These are phyloP conservation scores for Fratercula arctica DNA, from an alignment of 2,797 vertebrate genomes.

Conservation along the genomic window DNA sequence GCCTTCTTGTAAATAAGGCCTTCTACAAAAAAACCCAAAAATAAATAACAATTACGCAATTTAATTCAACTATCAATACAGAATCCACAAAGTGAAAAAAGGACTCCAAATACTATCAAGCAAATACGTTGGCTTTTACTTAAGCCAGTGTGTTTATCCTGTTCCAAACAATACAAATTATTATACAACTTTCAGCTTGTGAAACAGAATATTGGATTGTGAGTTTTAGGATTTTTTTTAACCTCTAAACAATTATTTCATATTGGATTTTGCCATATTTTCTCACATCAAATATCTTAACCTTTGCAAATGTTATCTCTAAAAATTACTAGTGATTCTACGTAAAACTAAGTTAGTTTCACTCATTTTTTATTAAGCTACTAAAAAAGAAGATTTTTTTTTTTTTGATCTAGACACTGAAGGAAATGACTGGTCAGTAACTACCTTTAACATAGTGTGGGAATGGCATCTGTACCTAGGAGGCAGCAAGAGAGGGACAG, in stretches of 20 bases:
- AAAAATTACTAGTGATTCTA: background rate
- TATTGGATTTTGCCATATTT: background rate
- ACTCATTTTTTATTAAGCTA: background rate
- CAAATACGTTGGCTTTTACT: background rate
- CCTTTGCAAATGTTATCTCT: background rate
- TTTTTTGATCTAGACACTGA: background rate
- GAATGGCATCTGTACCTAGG: background rate
- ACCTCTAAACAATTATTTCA: background rate
- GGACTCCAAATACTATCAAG: background rate
- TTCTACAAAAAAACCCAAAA: background rate
- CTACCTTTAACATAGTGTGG: background rate
- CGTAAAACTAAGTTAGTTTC: background rate
- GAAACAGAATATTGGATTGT: background rate
- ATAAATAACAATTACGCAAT: background rate
- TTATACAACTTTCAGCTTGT: background rate
- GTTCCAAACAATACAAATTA: background rate
- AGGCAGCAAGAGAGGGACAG: background rate
- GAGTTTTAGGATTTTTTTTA: fast-evolving
- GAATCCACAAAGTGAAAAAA: background rate
- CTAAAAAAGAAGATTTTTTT: background rate
- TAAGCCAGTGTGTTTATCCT: background rate
- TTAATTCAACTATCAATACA: background rate
- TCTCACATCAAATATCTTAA: background rate
- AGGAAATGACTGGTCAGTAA: background rate
- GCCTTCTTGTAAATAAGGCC: background rate